These are phyloP conservation scores for Drymodes brunneopygia DNA, from an alignment of 2,113 vertebrate species.

Conservation along the genomic window DNA sequence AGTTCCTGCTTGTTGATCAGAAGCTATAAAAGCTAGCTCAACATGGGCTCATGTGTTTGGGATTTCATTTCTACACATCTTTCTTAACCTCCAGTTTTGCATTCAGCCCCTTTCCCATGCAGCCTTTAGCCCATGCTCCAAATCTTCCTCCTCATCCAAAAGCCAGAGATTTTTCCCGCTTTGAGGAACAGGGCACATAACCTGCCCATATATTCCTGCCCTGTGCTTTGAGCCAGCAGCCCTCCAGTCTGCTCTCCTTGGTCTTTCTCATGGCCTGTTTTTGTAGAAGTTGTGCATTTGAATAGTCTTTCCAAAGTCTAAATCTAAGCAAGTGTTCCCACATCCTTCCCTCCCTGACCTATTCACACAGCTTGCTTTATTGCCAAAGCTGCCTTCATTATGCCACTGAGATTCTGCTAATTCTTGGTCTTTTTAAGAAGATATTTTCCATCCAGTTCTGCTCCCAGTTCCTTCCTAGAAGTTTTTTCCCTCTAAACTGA, in stretches of 20 bases:
- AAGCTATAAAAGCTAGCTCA: background rate
- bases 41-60: accelerated
- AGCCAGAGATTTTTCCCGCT: background rate
- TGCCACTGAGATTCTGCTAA: background rate
- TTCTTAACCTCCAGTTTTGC: background rate
- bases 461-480: background rate
- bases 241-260: background rate
- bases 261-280: background rate
- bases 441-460: background rate
- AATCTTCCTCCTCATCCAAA: background rate
- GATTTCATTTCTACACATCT: background rate
- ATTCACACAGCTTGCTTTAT: background rate
- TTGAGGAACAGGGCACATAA: background rate
- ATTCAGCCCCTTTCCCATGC: background rate
- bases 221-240: background rate
- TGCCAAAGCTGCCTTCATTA: background rate
- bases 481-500: background rate
- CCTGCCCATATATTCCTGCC: background rate
- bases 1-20: background rate
- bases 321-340: background rate
- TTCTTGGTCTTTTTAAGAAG: background rate
- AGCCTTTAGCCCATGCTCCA: background rate
- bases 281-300: background rate
- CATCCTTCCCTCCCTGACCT: background rate
- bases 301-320: background rate